phyloP scores from a whole-genome alignment of 2,113 vertebrate species.

The Numida meleagris region DNA sequence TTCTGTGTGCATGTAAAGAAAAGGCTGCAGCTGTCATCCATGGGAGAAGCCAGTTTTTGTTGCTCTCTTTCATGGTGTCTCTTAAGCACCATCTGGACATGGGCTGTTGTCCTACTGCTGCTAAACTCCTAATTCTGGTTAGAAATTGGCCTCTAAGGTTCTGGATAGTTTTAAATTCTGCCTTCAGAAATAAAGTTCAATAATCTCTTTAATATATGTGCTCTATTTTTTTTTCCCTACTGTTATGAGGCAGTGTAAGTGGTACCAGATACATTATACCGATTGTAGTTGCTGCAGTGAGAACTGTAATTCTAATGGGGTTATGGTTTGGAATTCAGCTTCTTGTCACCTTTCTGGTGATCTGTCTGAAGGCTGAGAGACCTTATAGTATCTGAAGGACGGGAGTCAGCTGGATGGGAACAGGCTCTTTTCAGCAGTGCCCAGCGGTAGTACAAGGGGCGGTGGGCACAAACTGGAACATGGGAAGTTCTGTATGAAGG shows the following conservation, averaged over 20 bases:
- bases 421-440: neutral
- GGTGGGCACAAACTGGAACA: neutral
- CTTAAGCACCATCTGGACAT: neutral
- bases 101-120: neutral
- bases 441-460: neutral
- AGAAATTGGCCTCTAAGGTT: neutral
- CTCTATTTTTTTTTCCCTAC: neutral
- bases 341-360: neutral
- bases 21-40: constrained; percentile 20
- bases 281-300: neutral
- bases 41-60: neutral
- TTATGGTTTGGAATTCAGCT: neutral
- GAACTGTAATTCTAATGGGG: neutral
- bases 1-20: neutral
- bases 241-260: neutral
- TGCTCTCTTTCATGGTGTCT: neutral
- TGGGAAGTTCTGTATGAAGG: neutral
- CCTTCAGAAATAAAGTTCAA: neutral
- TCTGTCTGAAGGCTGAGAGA: neutral
- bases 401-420: neutral
- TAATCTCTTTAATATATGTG: neutral
- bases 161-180: neutral
- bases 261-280: neutral
- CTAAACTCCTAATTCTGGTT: neutral
- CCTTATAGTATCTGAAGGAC: too few species aligned